Conservation (phyloP, 1,140 invertebrate species). For the Sesamia nonagrioides region DNA sequence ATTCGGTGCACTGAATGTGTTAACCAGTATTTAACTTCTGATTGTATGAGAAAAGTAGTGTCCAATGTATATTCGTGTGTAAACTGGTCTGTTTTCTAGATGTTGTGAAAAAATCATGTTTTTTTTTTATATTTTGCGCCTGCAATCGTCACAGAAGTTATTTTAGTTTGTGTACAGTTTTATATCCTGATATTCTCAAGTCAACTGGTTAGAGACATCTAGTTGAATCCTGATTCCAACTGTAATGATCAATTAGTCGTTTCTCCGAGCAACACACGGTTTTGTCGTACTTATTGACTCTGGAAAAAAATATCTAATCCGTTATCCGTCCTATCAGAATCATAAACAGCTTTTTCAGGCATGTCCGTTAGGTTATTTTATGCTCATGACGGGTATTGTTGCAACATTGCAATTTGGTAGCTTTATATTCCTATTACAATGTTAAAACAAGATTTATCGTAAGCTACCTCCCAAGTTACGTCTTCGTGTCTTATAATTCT, state of each 20-base stretch:
- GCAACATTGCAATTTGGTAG: background rate
- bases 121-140: background rate
- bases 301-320: too few relatives aligned
- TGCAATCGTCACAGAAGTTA: background rate
- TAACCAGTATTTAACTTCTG: too few relatives aligned
- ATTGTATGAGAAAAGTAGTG: too few relatives aligned
- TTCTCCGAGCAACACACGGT: background rate
- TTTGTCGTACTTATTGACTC: too few relatives aligned
- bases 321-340: background rate
- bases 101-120: too few relatives aligned
- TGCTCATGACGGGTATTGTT: background rate
- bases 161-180: background rate
- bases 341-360: background rate
- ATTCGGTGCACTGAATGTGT: too few relatives aligned
- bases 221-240: background rate
- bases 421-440: background rate
- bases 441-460: background rate
- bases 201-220: background rate
- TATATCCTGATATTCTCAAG: background rate
- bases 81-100: too few relatives aligned
- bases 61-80: too few relatives aligned
- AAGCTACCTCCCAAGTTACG: background rate
- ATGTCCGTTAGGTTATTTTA: background rate
- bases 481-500: too few relatives aligned
- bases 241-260: background rate